Percentiles rank a stretch among this genome's conserved stretches.
Evolutionary conservation across 2,113 vertebrate genomes (phyloP).

Genomic region (Dendrocopos noguchii): DNA sequence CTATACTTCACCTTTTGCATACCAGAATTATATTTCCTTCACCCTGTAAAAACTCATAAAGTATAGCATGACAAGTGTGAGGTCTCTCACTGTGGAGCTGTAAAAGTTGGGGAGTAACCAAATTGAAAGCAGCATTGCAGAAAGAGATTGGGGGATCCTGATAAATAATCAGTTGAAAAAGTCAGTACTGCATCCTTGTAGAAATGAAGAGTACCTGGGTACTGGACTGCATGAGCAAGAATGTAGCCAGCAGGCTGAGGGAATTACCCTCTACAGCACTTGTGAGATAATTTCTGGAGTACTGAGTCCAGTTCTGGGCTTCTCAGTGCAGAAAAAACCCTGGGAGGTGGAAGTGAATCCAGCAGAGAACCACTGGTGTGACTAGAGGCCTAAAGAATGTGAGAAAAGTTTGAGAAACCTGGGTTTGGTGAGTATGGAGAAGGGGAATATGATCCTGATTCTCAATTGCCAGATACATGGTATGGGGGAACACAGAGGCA

Average conservation of each 20-base stretch:
- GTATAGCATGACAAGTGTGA: background rate
- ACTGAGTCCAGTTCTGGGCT: background rate
- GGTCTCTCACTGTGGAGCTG: background rate
- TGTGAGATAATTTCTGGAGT: background rate
- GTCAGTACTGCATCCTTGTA: background rate
- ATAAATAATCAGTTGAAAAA: background rate
- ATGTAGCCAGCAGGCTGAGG: background rate
- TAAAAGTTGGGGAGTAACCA: background rate
- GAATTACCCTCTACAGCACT: background rate
- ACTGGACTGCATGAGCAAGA: background rate
- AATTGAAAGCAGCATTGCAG: background rate
- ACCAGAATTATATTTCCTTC: background rate
- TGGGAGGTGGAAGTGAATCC: background rate
- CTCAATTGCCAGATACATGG: background rate
- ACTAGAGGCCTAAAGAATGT: background rate
- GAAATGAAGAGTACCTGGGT: background rate
- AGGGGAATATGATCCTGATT: rapidly evolving
- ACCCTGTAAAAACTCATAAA: background rate
- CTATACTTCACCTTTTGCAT: background rate
- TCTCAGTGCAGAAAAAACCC: background rate
- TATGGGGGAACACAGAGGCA: background rate
- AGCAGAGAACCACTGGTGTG: background rate
- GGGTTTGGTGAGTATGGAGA: background rate
- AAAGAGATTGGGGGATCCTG: background rate
- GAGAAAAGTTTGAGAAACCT: background rate